These are phyloP conservation scores for Apeira syringaria DNA, from an alignment of 2,888 invertebrate species.

Conservation along the genomic window DNA sequence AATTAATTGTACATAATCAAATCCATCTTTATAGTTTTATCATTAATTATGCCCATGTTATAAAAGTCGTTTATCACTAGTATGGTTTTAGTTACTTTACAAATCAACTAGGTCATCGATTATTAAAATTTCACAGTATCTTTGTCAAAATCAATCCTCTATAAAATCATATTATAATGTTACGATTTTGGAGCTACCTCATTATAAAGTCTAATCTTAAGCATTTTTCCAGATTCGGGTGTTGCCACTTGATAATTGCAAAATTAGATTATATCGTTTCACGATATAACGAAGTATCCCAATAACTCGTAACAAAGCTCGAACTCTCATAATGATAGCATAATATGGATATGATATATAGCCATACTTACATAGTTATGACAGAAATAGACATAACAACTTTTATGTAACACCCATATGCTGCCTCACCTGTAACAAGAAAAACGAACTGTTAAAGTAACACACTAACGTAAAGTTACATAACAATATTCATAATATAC, in stretches of 20 bases:
- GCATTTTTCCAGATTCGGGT: constrained; percentile 40
- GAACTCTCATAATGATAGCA: background rate
- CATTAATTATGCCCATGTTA: too few relatives aligned
- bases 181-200: constrained; percentile 51
- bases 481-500: background rate
- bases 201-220: constrained; percentile 41
- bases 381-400: constrained; percentile 24
- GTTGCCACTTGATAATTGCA: constrained; percentile 29
- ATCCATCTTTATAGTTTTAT: too few relatives aligned
- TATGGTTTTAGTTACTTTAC: background rate
- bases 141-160: too few relatives aligned
- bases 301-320: background rate
- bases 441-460: constrained; percentile 16
- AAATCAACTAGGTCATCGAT: background rate
- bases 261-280: constrained; percentile 5
- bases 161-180: too few relatives aligned
- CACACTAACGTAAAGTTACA: background rate
- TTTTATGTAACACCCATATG: constrained; percentile 23
- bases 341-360: constrained; percentile 1
- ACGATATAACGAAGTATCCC: background rate
- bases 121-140: too few relatives aligned
- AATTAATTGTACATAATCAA: too few relatives aligned
- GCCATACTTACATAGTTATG: constrained; percentile 27
- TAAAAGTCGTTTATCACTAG: constrained; percentile 1
- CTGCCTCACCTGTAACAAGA: constrained; percentile 55